These are phyloP conservation scores for Spilarctia lutea DNA, from an alignment of 2,888 invertebrate genomes.

Conservation along the genomic window DNA sequence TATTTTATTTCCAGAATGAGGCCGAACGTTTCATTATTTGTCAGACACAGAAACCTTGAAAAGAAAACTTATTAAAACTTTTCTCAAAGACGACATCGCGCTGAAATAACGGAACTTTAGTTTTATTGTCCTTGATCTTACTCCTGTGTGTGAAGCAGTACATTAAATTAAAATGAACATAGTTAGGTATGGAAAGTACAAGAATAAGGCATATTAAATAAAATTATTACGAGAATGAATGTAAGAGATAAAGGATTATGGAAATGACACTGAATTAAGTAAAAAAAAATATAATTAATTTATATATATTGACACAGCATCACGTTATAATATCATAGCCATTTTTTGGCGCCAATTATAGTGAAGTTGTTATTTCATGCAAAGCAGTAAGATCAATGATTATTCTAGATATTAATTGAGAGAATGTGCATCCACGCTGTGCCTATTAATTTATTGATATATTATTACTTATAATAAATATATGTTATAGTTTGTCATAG, in stretches of 20 bases:
- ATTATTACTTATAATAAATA: slow-evolving; percentile 7
- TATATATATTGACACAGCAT: too few relatives aligned
- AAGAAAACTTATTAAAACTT: slow-evolving; percentile 26
- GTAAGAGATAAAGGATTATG: background rate
- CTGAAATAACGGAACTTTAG: slow-evolving; percentile 30
- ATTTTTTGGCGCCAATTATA: background rate
- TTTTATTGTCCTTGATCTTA: slow-evolving; percentile 11
- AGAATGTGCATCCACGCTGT: slow-evolving; percentile 18
- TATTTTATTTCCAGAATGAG: slow-evolving; percentile 72
- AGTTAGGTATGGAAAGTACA: background rate
- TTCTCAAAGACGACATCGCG: slow-evolving; percentile 23
- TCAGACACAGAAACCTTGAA: slow-evolving; percentile 77
- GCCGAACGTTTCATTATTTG: slow-evolving; percentile 80
- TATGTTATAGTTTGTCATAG: background rate
- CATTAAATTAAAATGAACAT: background rate
- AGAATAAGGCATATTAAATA: background rate
- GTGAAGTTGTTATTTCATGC: background rate
- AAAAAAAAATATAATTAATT: too few relatives aligned
- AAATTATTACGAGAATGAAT: background rate
- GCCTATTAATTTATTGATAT: slow-evolving; percentile 19
- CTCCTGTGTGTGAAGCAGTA: background rate
- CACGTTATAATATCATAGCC: background rate
- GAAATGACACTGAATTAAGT: background rate
- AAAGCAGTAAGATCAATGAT: background rate
- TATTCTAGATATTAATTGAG: background rate